A percentile compares a stretch with the other conserved stretches of the same genome.
Conservation (phyloP, 2,888 invertebrate species). For the Pyralis farinalis region DNA sequence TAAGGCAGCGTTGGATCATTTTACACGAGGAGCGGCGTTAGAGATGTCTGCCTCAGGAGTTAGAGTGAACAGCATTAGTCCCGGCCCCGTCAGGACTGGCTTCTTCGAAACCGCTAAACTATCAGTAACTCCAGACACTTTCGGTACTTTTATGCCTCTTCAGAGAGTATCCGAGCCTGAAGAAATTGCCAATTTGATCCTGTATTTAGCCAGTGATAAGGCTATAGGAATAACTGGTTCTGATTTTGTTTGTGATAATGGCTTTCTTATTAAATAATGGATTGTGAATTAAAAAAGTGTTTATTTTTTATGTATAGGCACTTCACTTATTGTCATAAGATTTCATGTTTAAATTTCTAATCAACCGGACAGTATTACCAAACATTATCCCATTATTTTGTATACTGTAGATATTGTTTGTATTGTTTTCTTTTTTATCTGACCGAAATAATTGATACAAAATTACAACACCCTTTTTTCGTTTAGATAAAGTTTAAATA, state of each 20-base stretch:
- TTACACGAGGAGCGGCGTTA: constrained; percentile 51
- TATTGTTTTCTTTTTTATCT: no score
- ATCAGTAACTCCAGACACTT: constrained; percentile 2
- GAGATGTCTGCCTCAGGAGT: constrained; percentile 87
- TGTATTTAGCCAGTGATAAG: constrained; percentile 33
- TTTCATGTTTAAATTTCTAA: no score
- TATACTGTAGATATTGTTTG: no score
- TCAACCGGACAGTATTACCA: no score
- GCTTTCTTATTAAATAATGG: background rate
- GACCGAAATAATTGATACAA: no score
- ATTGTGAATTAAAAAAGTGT: no score
- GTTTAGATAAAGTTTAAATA: no score
- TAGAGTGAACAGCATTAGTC: constrained; percentile 74
- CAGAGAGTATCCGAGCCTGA: constrained; percentile 20
- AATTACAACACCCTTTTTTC: no score
- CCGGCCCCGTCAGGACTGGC: constrained; percentile 60
- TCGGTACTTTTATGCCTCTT: constrained; percentile 14
- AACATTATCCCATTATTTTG: no score
- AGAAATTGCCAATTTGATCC: constrained; percentile 31
- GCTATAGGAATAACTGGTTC: constrained; percentile 38
- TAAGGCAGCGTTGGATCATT: constrained; percentile 37
- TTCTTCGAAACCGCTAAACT: constrained; percentile 38
- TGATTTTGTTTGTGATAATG: constrained; percentile 18
- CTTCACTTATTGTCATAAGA: no score
- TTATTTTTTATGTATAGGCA: no score